These are phyloP conservation scores for Periophthalmus modestus DNA, from an alignment of 2,113 vertebrate genomes.

Conservation along the genomic window DNA sequence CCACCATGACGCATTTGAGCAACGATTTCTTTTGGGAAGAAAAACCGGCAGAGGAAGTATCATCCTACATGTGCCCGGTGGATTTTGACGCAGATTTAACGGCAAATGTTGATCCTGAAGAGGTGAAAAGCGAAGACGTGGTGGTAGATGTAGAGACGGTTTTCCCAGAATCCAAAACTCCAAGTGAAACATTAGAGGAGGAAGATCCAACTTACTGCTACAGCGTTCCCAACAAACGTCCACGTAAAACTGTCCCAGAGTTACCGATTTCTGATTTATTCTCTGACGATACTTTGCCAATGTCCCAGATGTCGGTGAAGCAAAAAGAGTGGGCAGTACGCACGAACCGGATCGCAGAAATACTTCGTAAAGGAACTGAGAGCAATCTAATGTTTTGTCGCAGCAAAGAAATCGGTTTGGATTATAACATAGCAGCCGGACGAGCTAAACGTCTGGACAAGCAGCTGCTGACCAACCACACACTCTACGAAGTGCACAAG, in stretches of 20 bases:
- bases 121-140: not conserved
- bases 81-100: slow-evolving; percentile 19
- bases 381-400: slow-evolving; percentile 14
- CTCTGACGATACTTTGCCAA: not conserved
- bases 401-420: slow-evolving; percentile 19
- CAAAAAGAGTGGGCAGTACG: slow-evolving; percentile 36
- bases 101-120: not conserved
- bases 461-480: slow-evolving; percentile 21
- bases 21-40: not conserved
- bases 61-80: slow-evolving; percentile 42
- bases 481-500: slow-evolving; percentile 30
- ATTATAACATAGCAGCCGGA: slow-evolving; percentile 27
- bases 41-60: not conserved
- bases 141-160: not conserved
- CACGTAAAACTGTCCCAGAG: accelerated
- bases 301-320: not conserved
- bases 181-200: slow-evolving; percentile 24
- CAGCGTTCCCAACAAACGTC: accelerated
- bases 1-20: not conserved
- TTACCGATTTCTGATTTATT: not conserved
- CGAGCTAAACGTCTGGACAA: not conserved
- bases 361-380: slow-evolving; percentile 7
- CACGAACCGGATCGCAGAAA: not conserved
- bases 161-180: not conserved
- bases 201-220: not conserved